Evolutionary conservation across 1,140 invertebrate genomes (phyloP).

Genomic region (Drosophila grimshawi): DNA sequence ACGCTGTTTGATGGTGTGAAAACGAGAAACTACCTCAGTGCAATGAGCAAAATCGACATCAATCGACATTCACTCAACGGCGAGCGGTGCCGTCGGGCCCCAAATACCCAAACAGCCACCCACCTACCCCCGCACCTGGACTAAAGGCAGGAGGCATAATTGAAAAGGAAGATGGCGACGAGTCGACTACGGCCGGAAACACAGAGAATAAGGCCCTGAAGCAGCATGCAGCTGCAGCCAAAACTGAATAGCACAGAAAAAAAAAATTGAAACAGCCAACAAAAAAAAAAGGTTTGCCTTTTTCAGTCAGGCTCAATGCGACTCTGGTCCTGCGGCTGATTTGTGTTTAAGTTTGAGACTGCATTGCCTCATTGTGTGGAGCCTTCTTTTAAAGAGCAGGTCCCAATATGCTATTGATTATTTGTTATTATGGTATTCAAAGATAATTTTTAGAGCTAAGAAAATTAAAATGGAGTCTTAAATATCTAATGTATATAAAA

Average conservation of each 20-base stretch:
- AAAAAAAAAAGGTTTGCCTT: conserved; percentile 38
- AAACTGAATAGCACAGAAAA: conserved; percentile 28
- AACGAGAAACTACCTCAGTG: conserved; percentile 55
- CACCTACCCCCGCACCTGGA: background rate
- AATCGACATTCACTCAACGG: conserved; percentile 24
- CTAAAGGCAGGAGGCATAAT: conserved; percentile 50
- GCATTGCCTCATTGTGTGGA: background rate
- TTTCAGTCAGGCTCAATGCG: conserved; percentile 27
- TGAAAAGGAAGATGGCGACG: conserved; percentile 75
- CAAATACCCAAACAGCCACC: background rate
- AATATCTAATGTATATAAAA: background rate
- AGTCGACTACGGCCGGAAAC: conserved; percentile 67
- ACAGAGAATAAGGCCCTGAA: conserved; percentile 52
- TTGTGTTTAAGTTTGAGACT: conserved; percentile 14
- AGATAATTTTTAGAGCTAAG: background rate
- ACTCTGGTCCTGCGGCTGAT: conserved; percentile 36
- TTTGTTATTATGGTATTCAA: background rate
- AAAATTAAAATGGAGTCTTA: too few relatives aligned
- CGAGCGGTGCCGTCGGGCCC: conserved; percentile 21
- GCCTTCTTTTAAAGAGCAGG: conserved; percentile 4
- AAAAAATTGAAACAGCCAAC: conserved; percentile 14
- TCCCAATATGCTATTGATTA: background rate
- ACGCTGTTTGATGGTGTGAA: conserved; percentile 76
- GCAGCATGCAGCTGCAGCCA: conserved; percentile 41
- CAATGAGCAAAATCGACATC: conserved; percentile 66